Conservation (phyloP, 2,888 invertebrate genomes). For the Willowsia nigromaculata region DNA sequence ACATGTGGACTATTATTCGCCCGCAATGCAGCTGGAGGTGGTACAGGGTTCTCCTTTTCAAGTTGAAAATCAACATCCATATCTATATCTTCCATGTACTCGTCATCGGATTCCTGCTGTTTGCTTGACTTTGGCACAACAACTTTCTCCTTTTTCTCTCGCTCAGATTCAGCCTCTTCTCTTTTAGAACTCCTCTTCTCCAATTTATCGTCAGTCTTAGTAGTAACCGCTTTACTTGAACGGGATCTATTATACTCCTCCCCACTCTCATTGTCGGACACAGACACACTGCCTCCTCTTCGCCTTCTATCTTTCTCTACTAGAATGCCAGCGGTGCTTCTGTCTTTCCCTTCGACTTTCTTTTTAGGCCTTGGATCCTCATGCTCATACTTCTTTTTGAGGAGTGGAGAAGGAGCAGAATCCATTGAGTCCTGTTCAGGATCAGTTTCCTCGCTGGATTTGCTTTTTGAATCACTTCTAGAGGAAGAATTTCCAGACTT, state of each 20-base stretch:
- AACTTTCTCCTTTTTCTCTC: conserved; percentile 23
- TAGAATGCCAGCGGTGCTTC: neutral
- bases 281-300: conserved; percentile 26
- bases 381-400: conserved; percentile 75
- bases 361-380: conserved; percentile 48
- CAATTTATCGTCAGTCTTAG: conserved; percentile 67
- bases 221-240: neutral
- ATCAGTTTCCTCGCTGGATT: conserved; percentile 68
- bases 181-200: conserved; percentile 79
- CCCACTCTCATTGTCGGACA: conserved; percentile 59
- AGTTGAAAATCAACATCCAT: conserved; percentile 74
- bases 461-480: conserved; percentile 57
- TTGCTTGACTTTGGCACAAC: conserved; percentile 35
- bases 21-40: neutral
- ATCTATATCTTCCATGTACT: conserved; percentile 70
- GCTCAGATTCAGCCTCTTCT: conserved; percentile 80
- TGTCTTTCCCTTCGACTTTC: neutral
- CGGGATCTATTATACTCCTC: conserved; percentile 21
- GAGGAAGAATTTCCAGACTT: conserved; percentile 34
- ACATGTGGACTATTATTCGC: neutral
- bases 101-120: conserved; percentile 64
- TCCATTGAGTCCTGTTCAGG: conserved; percentile 73
- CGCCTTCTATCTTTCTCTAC: conserved; percentile 30
- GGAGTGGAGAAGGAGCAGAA: conserved; percentile 78
- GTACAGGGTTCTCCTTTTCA: conserved; percentile 68